Evolutionary conservation across 2,797 vertebrate genomes (phyloP).

Genomic region (Lepilemur septentrionalis): DNA sequence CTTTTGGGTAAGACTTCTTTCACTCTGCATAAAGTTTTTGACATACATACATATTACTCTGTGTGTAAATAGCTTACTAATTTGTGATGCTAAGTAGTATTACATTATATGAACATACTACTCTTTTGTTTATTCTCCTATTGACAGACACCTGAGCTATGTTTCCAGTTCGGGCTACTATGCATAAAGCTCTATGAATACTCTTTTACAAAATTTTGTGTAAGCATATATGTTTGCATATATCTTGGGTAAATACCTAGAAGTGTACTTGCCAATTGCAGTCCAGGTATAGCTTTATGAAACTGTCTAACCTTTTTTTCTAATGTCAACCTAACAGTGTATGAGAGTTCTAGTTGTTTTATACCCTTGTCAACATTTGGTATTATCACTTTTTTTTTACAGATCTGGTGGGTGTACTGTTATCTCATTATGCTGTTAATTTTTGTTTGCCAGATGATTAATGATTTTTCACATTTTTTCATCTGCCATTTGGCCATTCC

Average conservation of each 20-base stretch:
- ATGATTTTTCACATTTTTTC: conserved; percentile 15
- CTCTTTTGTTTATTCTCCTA: background rate
- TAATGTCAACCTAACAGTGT: background rate
- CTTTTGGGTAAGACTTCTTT: background rate
- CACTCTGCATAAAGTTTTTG: background rate
- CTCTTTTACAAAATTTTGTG: background rate
- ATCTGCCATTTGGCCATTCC: background rate
- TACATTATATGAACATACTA: background rate
- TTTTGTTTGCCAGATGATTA: background rate
- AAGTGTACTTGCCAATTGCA: background rate
- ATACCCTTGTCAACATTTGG: background rate
- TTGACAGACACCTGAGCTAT: background rate
- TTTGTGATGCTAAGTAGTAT: conserved; percentile 2
- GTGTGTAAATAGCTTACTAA: background rate
- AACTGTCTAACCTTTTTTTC: background rate
- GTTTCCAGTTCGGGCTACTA: background rate
- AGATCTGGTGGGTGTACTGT: background rate
- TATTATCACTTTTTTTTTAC: background rate
- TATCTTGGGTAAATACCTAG: background rate
- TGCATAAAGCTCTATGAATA: background rate
- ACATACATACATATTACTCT: background rate
- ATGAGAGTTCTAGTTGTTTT: background rate
- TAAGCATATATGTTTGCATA: background rate
- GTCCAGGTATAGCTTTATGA: background rate
- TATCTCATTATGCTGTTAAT: background rate